A percentile compares a stretch with the other conserved stretches of the same genome.
Evolutionary conservation across 2,113 vertebrate genomes (phyloP).

Genomic region (Vimba vimba): DNA sequence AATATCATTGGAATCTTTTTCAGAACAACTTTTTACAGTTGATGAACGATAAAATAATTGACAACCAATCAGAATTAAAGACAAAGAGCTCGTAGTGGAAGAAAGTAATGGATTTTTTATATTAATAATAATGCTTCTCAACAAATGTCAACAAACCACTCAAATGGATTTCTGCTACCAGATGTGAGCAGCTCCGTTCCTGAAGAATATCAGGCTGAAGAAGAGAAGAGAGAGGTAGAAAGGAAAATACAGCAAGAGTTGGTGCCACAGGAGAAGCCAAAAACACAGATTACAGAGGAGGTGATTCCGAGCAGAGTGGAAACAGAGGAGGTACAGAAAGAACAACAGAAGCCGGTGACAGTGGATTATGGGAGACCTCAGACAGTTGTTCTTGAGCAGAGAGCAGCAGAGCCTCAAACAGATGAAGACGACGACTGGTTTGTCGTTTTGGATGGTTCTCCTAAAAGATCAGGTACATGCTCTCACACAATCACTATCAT

Average conservation of each 20-base stretch:
- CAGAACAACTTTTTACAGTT: not conserved
- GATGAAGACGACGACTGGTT: slow-evolving; percentile 69
- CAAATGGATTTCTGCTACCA: not conserved
- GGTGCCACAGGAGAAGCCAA: not conserved
- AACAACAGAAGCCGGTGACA: slow-evolving; percentile 22
- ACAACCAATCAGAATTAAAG: too few species aligned
- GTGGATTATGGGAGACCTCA: slow-evolving; percentile 44
- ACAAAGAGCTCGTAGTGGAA: not conserved
- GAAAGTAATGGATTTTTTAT: not conserved
- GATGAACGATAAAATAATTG: too few species aligned
- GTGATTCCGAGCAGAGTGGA: too few species aligned
- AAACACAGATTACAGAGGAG: too few species aligned
- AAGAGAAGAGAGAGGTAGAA: slow-evolving; percentile 52
- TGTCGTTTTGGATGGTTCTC: slow-evolving; percentile 54
- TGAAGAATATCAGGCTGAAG: slow-evolving; percentile 50
- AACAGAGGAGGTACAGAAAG: too few species aligned
- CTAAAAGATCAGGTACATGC: slow-evolving; percentile 68
- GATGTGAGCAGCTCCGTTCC: slow-evolving; percentile 40
- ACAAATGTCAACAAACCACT: not conserved
- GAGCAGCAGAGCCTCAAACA: slow-evolving; percentile 37
- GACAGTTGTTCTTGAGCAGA: slow-evolving; percentile 37
- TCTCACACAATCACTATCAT: not conserved
- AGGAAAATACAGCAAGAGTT: slow-evolving; percentile 52
- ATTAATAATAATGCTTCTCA: not conserved
- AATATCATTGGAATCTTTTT: not conserved